Evolutionary conservation across 2,888 invertebrate genomes (phyloP), one percentile per base, ranked within the genome.

Genomic region (Latrodectus hesperus): DNA sequence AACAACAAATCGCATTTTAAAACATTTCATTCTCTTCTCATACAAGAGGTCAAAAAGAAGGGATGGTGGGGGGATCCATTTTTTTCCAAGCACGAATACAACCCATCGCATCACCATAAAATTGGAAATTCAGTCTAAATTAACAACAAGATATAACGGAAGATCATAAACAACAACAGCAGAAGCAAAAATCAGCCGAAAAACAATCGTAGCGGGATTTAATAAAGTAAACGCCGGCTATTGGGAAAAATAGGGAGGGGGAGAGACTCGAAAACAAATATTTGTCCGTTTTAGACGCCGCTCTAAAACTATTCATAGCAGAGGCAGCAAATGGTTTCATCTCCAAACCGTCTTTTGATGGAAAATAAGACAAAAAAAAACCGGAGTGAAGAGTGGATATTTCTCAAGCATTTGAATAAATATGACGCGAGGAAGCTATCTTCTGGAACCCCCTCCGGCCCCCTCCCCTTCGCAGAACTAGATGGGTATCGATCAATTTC

Each of bases 401-500:
- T 76, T 65, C n/a, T 51, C 52, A 80, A 51, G 84, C 73, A 85
- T 86, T 86, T 86, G 86, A 86, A 86, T 86, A 86, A 86, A 86
- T 86, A 86, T 86, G 81, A 81, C 80, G 81, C 85, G 85, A 85
- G 80, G 38, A 85, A 85, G 80, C 80, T 80, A 80, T 80, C 80
- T 72, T 52, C 70, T 38, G 6, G 38, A 38, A 38, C 38, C 38
- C 38, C 38, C 38, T 38, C 38, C 1, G 2, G 6, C 38, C 38
- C 38, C 38, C 38, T 38, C 38, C 38, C 38, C 6, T 38, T 38
- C 38, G 17, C 22, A 60, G 71, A 68, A 85, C 85, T 76, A 85
- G 85, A 85, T 86, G 76, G 38, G 26, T 81, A 86, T 86, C 86
- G 86, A 86, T 86, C 86, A 86, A 86, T 77, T 86, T 87, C 87